These are phyloP conservation scores for Hippocampus kuda DNA, from an alignment of 2,797 vertebrate species.

Conservation along the genomic window DNA sequence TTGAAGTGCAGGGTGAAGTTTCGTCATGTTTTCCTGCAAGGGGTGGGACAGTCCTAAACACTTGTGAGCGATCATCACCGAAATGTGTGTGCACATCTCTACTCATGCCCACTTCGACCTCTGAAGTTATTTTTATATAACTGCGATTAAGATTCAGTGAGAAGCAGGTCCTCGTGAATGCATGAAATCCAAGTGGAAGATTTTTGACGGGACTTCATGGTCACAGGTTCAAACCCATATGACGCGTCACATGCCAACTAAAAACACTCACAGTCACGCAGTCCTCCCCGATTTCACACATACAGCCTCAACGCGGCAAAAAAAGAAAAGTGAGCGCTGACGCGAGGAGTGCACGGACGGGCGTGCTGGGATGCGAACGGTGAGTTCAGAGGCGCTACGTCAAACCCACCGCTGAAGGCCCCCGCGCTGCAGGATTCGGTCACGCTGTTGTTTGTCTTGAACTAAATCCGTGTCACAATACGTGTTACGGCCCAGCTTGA, in stretches of 20 bases:
- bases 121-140: too few relatives aligned
- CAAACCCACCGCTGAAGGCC: conserved; percentile 12
- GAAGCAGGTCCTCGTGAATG: conserved; percentile 12
- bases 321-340: conserved; percentile 8
- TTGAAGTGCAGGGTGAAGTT: conserved; percentile 33
- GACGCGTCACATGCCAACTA: conserved; percentile 39
- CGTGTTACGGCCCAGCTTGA: conserved; percentile 16
- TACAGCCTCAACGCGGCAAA: neutral
- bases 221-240: conserved; percentile 54
- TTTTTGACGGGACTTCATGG: conserved; percentile 27
- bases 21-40: conserved; percentile 22
- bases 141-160: too few relatives aligned
- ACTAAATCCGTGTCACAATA: conserved; percentile 28
- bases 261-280: conserved; percentile 13
- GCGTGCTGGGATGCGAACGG: conserved; percentile 29
- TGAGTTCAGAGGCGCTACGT: neutral
- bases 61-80: too few relatives aligned
- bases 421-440: conserved; percentile 17
- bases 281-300: conserved; percentile 23
- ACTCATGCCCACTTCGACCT: too few relatives aligned
- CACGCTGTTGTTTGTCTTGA: conserved; percentile 11
- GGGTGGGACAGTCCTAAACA: too few relatives aligned
- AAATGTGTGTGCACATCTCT: too few relatives aligned
- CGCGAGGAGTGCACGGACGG: conserved; percentile 11
- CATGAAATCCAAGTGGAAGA: conserved; percentile 12